phyloP scores from a whole-genome alignment of 2,113 vertebrate genomes.

The Irena cyanogastra region DNA sequence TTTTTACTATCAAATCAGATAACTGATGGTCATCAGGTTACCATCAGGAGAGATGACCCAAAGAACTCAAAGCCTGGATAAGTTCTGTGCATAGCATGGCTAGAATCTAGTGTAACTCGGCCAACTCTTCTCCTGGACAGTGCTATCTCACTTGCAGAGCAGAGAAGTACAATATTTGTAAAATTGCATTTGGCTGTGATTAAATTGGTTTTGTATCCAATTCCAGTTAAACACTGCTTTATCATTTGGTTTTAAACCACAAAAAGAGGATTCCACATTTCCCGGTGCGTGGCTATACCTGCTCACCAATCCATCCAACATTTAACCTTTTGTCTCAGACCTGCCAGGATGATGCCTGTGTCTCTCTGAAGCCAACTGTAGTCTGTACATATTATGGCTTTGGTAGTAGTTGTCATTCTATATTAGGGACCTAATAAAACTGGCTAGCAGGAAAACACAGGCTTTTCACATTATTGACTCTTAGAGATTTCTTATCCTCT shows the following conservation, averaged over 20 bases:
- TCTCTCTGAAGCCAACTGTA: rapidly evolving
- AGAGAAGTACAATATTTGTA: background rate
- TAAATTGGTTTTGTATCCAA: background rate
- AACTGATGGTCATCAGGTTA: background rate
- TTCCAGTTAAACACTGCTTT: background rate
- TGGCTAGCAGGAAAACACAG: background rate
- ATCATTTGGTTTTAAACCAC: background rate
- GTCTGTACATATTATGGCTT: background rate
- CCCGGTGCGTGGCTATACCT: background rate
- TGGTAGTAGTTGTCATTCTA: background rate
- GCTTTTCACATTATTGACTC: background rate
- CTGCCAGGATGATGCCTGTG: background rate
- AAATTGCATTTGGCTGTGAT: background rate
- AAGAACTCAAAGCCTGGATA: background rate
- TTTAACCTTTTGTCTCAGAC: background rate
- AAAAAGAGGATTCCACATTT: background rate
- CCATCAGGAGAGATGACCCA: background rate
- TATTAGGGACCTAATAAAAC: background rate
- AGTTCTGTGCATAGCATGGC: background rate
- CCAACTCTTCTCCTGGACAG: background rate
- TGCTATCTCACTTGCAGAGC: background rate
- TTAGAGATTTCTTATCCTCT: background rate
- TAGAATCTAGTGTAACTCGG: background rate
- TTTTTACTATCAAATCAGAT: background rate
- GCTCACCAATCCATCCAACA: background rate